These are phyloP conservation scores for Caenorhabditis briggsae DNA, from an alignment of 1,140 invertebrate genomes.

Conservation along the genomic window DNA sequence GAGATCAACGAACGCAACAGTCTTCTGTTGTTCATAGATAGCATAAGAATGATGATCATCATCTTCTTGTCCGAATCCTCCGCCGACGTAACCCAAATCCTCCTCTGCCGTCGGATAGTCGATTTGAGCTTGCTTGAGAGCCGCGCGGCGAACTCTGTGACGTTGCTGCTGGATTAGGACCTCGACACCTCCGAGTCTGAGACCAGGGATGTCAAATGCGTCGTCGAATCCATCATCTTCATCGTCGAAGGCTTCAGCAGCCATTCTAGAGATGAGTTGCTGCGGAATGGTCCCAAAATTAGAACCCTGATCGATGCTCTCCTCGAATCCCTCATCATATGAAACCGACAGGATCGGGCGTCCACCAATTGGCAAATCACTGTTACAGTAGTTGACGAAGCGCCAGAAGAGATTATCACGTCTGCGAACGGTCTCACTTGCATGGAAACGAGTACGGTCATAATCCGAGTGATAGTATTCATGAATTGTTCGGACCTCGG, in stretches of 20 bases:
- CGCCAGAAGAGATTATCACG: not conserved
- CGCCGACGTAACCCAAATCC: not conserved
- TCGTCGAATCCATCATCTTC: slow-evolving; percentile 7
- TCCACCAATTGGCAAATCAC: not conserved
- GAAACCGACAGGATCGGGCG: not conserved
- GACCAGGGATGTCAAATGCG: not conserved
- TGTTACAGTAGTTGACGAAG: not conserved
- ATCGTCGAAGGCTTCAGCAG: not conserved
- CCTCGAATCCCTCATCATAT: not conserved
- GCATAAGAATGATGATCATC: not conserved
- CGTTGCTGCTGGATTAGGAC: not conserved
- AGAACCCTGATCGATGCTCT: not conserved
- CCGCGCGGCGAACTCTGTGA: not conserved
- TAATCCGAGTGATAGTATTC: slow-evolving; percentile 1
- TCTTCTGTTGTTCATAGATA: not conserved
- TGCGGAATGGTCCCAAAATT: too few species aligned
- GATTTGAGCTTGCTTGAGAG: slow-evolving; percentile 17
- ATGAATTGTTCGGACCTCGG: not conserved
- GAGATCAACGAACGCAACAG: too few species aligned
- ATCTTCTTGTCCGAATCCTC: slow-evolving; percentile 28
- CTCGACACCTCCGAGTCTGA: not conserved
- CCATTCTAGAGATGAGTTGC: not conserved
- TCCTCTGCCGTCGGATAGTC: not conserved
- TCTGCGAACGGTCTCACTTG: not conserved
- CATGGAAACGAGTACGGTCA: not conserved